These are phyloP conservation scores for Zonotrichia albicollis DNA, from an alignment of 2,797 vertebrate genomes.

Conservation along the genomic window DNA sequence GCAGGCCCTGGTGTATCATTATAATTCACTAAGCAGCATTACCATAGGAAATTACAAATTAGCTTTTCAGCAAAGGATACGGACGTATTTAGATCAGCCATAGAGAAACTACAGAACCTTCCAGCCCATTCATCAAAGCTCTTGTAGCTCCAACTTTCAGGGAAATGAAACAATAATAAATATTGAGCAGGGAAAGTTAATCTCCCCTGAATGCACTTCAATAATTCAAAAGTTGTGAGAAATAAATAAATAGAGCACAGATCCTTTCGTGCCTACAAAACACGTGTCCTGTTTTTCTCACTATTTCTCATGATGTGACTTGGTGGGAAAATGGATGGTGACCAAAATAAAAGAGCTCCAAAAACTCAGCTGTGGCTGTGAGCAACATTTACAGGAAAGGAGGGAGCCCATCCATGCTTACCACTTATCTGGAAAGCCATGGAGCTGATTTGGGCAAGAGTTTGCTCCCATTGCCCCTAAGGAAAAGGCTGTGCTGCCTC, in stretches of 20 bases:
- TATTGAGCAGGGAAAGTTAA: conserved; percentile 53
- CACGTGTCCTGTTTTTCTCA: neutral
- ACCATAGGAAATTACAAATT: conserved; percentile 59
- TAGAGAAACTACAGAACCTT: conserved; percentile 26
- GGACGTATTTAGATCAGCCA: neutral
- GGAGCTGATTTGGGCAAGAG: neutral
- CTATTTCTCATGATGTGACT: neutral
- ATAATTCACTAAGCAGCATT: conserved; percentile 19
- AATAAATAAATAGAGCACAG: conserved; percentile 39
- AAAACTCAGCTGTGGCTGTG: neutral
- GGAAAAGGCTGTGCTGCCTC: neutral
- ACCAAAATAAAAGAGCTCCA: neutral
- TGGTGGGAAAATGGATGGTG: neutral
- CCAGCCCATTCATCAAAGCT: conserved; percentile 35
- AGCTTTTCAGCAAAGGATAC: conserved; percentile 42
- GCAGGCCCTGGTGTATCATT: neutral
- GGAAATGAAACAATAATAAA: conserved; percentile 65
- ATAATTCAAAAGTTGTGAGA: conserved; percentile 57
- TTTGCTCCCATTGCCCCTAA: accelerated
- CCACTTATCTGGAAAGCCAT: neutral
- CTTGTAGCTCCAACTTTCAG: neutral
- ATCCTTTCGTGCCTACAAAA: neutral
- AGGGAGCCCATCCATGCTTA: accelerated
- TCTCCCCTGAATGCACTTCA: neutral
- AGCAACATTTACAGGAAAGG: neutral